A percentile compares a stretch with the other conserved stretches of the same genome.
Evolutionary conservation across 2,113 vertebrate species (phyloP).

Genomic region (Petrocephalus zakoni): DNA sequence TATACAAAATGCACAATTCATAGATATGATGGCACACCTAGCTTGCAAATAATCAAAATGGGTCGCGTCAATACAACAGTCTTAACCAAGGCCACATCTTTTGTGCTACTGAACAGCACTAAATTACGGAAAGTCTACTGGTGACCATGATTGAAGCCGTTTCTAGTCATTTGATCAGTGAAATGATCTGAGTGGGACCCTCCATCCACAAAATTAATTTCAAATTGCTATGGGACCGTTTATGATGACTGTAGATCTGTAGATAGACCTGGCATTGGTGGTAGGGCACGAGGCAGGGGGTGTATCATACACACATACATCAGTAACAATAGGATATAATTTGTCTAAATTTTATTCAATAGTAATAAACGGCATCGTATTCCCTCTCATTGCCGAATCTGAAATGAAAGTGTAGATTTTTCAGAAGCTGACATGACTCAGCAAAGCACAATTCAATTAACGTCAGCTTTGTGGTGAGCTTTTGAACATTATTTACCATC

Average conservation of each 20-base stretch:
- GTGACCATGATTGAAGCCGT: neutral
- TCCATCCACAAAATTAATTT: too few species aligned
- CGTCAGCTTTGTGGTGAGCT: neutral
- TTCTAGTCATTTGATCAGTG: neutral
- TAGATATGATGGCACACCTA: too few species aligned
- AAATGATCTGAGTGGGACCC: neutral
- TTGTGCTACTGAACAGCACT: neutral
- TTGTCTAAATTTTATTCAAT: neutral
- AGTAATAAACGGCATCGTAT: neutral
- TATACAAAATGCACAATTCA: too few species aligned
- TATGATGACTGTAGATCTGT: neutral
- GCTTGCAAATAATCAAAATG: neutral
- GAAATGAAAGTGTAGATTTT: neutral
- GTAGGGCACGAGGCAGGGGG: neutral
- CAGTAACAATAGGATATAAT: neutral
- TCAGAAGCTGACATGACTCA: neutral
- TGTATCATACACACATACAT: neutral
- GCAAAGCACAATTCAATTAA: neutral
- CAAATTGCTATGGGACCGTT: neutral
- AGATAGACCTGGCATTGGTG: neutral
- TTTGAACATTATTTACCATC: neutral
- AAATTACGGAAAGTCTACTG: neutral
- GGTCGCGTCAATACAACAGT: neutral
- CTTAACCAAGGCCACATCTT: neutral
- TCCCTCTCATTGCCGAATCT: neutral